Evolutionary conservation across 2,888 invertebrate species (phyloP).

Genomic region (Drosophila paranaensis): DNA sequence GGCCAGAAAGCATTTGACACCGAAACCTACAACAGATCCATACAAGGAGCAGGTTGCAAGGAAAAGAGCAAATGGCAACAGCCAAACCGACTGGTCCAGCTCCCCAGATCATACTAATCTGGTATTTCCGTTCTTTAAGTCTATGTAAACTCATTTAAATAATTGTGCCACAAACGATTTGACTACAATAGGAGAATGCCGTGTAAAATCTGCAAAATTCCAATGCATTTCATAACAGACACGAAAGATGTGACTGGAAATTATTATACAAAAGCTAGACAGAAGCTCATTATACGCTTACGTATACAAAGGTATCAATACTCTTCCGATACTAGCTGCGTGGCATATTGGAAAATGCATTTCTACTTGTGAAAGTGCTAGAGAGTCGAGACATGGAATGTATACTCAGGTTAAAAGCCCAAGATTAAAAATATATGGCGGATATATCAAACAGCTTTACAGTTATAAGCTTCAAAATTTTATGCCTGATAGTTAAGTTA

Average conservation of each 20-base stretch:
- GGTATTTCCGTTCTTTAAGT: slow-evolving; percentile 72
- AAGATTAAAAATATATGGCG: no score
- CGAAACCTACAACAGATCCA: slow-evolving; percentile 2
- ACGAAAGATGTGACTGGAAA: slow-evolving; percentile 61
- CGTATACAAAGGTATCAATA: slow-evolving; percentile 26
- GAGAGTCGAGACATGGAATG: no score
- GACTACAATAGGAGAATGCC: slow-evolving; percentile 37
- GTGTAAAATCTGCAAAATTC: slow-evolving; percentile 27
- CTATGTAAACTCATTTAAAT: slow-evolving; percentile 79
- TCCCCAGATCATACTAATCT: slow-evolving; percentile 50
- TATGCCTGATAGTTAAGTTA: no score
- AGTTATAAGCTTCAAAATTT: no score
- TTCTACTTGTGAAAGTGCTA: no score
- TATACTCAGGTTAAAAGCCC: no score
- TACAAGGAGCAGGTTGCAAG: slow-evolving; percentile 25
- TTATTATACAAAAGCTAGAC: slow-evolving; percentile 74
- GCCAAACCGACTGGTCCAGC: slow-evolving; percentile 15
- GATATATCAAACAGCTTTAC: no score
- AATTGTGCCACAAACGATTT: slow-evolving; percentile 67
- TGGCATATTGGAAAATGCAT: no score
- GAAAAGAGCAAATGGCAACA: slow-evolving; percentile 41
- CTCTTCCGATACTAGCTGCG: no score
- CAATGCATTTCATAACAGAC: slow-evolving; percentile 28
- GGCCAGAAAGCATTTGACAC: slow-evolving; percentile 46
- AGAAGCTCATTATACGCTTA: slow-evolving; percentile 73